Base-by-base conservation (phyloP, 2,797 vertebrate genomes). In the Alcedo atthis region DNA sequence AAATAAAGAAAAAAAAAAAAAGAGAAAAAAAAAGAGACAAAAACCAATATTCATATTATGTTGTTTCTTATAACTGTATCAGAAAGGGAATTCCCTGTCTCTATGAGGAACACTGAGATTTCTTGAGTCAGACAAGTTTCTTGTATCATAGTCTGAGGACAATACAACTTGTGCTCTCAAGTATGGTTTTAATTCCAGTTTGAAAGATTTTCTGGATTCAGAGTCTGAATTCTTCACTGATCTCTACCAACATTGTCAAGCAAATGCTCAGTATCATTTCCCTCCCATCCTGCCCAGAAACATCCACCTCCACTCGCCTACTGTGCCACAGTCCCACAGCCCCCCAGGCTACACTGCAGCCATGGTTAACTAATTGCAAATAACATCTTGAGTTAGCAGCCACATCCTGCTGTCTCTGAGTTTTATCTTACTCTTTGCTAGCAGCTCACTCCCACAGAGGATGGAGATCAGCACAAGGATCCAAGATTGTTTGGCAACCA, bases 251-350 rank as follows among this genome's bases (percentile, higher is more conserved):
- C 89, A 87, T 59, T 55, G 48, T 81, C 19, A 73, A 76, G 48
- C 21, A 37, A n/a, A 19, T 19, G 8, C 10, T 63, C 69, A 57
- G n/a, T 16, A 49, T 40, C 2, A 3, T 22, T 54, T 61, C 37
- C 40, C 9, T 67, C 9, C 28, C 10, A 43, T 9, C 37, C 71
- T 68, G 26, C 9, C 15, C 37, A 43, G 8, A 17, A 70, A 61
- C 2, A 15, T 32, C 51, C 55, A 42, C 33, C 81, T 71, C 57
- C 0, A 0, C 43, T 82, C 2, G 0, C 13, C 9, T 32, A 13
- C 18, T 24, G 33, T 59, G 24, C 20, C 1, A 3, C 81, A 1
- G 5, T 51, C n/a, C n/a, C n/a, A 15, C 5, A 17, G 30, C 37
- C 33, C 55, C 2, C 0, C 67, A 51, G 46, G 17, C 35, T 77